Evolutionary conservation across 2,113 vertebrate genomes (phyloP).

Genomic region (Anas platyrhynchos): DNA sequence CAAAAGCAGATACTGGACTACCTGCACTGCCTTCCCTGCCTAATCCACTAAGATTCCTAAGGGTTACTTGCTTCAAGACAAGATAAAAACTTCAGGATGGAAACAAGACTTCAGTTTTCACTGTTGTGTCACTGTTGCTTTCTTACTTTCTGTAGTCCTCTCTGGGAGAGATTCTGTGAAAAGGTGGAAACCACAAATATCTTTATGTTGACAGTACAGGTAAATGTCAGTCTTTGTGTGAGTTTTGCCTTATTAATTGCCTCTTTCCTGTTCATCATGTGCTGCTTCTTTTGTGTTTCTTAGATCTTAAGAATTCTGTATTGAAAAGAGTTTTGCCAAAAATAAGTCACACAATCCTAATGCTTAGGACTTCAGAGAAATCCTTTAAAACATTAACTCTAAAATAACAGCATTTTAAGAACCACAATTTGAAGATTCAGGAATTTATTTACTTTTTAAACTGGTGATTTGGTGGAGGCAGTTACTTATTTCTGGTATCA

Average conservation of each 20-base stretch:
- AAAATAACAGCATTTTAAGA: not conserved
- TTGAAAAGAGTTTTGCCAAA: not conserved
- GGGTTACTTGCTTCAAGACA: not conserved
- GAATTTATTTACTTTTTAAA: not conserved
- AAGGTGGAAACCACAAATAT: not conserved
- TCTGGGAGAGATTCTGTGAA: not conserved
- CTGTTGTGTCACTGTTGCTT: not conserved
- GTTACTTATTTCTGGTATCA: not conserved
- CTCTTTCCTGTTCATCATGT: not conserved
- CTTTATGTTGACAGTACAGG: not conserved
- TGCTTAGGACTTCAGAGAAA: not conserved
- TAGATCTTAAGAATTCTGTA: not conserved
- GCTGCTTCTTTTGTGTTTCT: not conserved
- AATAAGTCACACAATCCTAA: not conserved
- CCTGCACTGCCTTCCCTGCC: not conserved
- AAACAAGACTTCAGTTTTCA: conserved; percentile 4
- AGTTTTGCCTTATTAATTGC: not conserved
- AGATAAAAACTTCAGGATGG: not conserved
- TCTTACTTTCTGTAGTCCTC: not conserved
- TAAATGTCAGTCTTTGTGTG: not conserved
- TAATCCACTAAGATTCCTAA: not conserved
- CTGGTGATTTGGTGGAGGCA: not conserved
- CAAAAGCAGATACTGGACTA: not conserved
- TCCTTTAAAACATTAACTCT: not conserved
- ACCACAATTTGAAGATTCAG: not conserved